Percentiles rank a stretch among this genome's conserved stretches.
Evolutionary conservation across 2,113 vertebrate genomes (phyloP).

Genomic region (Tragulus kanchil): DNA sequence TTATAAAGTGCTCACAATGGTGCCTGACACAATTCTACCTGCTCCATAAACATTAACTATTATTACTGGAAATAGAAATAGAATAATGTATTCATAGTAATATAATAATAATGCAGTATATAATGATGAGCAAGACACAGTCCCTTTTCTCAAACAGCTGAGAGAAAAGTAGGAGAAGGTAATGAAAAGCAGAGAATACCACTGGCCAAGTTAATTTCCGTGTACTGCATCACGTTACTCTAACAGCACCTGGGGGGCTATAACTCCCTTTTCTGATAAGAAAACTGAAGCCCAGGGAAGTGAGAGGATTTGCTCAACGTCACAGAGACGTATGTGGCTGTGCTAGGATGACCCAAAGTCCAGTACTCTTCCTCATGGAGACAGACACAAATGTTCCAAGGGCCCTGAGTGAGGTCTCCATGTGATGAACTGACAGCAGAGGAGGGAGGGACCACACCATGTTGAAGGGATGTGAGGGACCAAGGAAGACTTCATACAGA

Average conservation of each 20-base stretch:
- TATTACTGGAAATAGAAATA: neutral
- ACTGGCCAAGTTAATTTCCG: neutral
- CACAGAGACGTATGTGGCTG: neutral
- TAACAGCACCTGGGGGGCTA: neutral
- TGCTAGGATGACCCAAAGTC: neutral
- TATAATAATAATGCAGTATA: neutral
- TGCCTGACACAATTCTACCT: neutral
- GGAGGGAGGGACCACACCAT: neutral
- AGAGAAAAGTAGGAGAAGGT: neutral
- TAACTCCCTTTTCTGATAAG: neutral
- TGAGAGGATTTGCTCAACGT: fast-evolving
- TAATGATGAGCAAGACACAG: neutral
- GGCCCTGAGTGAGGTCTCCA: fast-evolving
- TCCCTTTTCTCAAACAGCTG: neutral
- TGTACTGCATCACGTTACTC: neutral
- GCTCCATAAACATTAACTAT: conserved; percentile 2
- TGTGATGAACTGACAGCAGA: neutral
- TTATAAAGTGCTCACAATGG: neutral
- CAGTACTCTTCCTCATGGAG: neutral
- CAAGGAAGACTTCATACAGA: neutral
- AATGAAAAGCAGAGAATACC: neutral
- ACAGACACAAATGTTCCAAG: fast-evolving
- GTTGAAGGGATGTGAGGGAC: neutral
- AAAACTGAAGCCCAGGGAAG: neutral
- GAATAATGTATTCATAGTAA: neutral